These are phyloP conservation scores for Tetragonisca angustula DNA, from an alignment of 2,888 invertebrate species.

Conservation along the genomic window DNA sequence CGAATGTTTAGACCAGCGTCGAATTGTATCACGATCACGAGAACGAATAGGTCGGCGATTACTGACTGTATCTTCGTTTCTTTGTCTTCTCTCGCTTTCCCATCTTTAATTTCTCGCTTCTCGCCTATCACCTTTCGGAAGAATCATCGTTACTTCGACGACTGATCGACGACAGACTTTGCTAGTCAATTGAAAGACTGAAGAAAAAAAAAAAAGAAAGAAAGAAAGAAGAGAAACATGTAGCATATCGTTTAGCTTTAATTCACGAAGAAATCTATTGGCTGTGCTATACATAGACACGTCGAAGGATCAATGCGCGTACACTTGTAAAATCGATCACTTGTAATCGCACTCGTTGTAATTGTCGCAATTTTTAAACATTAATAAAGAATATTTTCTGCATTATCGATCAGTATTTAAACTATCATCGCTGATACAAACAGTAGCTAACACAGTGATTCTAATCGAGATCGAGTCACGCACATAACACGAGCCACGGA, in stretches of 20 bases:
- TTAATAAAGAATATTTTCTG: conserved; percentile 47
- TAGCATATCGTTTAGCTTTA: not conserved
- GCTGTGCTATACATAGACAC: conserved; percentile 9
- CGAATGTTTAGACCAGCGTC: no score
- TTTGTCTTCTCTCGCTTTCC: not conserved
- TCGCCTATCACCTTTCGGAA: not conserved
- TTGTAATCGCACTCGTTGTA: conserved; percentile 48
- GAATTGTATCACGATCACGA: no score
- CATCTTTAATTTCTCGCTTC: not conserved
- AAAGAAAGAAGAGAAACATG: not conserved
- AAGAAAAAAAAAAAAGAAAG: not conserved
- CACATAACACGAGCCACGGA: not conserved
- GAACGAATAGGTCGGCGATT: not conserved
- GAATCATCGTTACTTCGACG: not conserved
- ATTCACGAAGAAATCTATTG: not conserved
- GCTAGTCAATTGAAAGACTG: not conserved
- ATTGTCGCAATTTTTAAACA: conserved; percentile 34
- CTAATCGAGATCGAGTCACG: not conserved
- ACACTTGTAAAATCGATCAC: conserved; percentile 24
- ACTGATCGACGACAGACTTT: not conserved
- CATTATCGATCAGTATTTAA: conserved; percentile 27
- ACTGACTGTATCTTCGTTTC: no score
- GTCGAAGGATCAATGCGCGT: not conserved
- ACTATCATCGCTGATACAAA: conserved; percentile 10
- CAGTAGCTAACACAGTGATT: not conserved